phyloP scores from a whole-genome alignment of 2,113 vertebrate genomes.

The Tetrax tetrax region DNA sequence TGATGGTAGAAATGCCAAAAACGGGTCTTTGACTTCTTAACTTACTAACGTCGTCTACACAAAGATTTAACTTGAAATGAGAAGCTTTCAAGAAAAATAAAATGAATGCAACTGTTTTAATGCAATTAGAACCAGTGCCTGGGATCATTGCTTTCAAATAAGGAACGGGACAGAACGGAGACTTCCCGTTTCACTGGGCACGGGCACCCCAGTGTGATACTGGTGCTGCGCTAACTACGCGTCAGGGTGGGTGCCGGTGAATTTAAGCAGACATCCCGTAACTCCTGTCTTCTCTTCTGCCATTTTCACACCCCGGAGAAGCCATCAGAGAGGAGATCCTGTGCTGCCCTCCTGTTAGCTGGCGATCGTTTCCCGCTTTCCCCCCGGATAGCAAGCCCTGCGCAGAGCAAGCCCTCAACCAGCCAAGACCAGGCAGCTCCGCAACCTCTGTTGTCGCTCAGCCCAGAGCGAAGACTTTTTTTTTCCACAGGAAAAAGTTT shows the following conservation, averaged over 20 bases:
- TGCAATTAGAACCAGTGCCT: background rate
- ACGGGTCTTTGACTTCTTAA: background rate
- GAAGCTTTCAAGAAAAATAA: background rate
- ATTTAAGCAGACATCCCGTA: background rate
- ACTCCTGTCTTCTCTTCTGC: background rate
- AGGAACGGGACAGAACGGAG: background rate
- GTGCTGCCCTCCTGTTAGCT: background rate
- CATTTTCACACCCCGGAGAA: background rate
- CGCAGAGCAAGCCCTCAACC: background rate
- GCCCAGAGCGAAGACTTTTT: background rate
- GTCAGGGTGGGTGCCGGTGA: background rate
- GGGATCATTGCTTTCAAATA: background rate
- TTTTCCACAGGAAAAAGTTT: background rate
- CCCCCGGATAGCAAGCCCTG: background rate
- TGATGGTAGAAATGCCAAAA: background rate
- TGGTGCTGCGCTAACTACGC: background rate
- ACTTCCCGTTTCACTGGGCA: background rate
- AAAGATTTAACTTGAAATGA: background rate
- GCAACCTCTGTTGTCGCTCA: background rate
- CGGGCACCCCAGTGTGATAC: background rate
- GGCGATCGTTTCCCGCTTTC: background rate
- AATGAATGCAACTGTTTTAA: background rate
- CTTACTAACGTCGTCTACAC: background rate
- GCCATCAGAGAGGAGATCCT: accelerated
- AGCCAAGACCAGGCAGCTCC: background rate